Conservation (phyloP, 92 coral and sea anemone genomes). For the Anthopleura xanthogrammica region DNA sequence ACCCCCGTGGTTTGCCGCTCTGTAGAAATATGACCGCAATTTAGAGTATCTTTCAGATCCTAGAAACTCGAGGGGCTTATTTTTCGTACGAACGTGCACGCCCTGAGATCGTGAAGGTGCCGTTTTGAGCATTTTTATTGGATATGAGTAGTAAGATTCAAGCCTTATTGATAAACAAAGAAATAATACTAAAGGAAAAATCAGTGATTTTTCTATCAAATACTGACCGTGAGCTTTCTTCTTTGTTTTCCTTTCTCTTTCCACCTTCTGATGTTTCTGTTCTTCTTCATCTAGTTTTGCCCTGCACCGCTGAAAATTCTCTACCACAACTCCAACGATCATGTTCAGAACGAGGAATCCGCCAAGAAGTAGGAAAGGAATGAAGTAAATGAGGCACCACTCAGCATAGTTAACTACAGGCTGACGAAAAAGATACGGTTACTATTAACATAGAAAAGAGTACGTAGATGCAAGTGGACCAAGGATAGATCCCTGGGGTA, state of each 20-base stretch:
- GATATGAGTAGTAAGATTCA: no score
- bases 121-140: no score
- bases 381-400: constrained; percentile 88
- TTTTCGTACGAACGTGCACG: no score
- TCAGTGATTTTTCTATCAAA: background rate
- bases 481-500: background rate
- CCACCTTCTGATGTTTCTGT: constrained; percentile 34
- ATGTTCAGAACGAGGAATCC: constrained; percentile 95
- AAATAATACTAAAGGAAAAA: no score
- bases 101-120: no score
- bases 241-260: constrained; percentile 28
- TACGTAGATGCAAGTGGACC: background rate
- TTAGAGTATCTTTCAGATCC: no score
- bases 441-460: background rate
- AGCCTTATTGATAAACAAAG: no score
- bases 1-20: no score
- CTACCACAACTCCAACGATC: constrained; percentile 98
- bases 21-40: no score
- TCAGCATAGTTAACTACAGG: constrained; percentile 79
- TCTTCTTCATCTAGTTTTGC: constrained; percentile 83
- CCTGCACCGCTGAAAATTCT: constrained; percentile 91
- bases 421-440: constrained; percentile 33
- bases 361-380: constrained; percentile 87
- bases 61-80: no score
- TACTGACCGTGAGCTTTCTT: constrained; percentile 37